Conservation (phyloP, 2,113 vertebrate species). For the Vicugna pacos region DNA sequence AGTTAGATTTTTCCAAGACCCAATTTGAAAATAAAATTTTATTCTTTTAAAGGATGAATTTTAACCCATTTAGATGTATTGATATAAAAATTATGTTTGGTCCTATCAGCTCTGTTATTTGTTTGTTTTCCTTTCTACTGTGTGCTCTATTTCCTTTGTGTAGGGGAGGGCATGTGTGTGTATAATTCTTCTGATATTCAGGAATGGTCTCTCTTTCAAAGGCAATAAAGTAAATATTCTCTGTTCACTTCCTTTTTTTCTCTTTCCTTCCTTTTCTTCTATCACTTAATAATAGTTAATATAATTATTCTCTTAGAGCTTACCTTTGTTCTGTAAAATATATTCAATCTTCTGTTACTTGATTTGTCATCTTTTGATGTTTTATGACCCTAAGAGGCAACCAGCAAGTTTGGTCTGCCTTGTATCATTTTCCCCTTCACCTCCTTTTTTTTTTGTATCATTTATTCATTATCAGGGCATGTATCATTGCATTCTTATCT, state of each 20-base stretch:
- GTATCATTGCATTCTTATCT: background rate
- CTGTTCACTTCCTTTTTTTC: background rate
- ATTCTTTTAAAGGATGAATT: background rate
- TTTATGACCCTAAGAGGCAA: background rate
- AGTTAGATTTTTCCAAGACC: conserved; percentile 1
- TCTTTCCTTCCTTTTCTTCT: background rate
- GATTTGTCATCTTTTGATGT: background rate
- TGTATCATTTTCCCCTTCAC: background rate
- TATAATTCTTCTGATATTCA: background rate
- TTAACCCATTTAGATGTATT: conserved; percentile 50
- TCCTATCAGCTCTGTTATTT: background rate
- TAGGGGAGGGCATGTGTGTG: background rate
- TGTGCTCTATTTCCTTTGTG: background rate
- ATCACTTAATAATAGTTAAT: background rate
- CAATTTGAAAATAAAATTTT: conserved; percentile 10
- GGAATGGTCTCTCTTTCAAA: background rate
- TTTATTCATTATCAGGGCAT: background rate
- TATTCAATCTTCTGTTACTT: background rate
- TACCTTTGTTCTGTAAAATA: background rate
- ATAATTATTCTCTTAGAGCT: background rate
- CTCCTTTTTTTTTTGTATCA: background rate
- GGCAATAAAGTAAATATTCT: background rate
- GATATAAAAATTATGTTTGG: background rate
- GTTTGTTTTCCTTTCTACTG: background rate
- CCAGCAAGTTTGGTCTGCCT: background rate